Evolutionary conservation across 2,113 vertebrate genomes (phyloP).

Genomic region (Camarhynchus parvulus): DNA sequence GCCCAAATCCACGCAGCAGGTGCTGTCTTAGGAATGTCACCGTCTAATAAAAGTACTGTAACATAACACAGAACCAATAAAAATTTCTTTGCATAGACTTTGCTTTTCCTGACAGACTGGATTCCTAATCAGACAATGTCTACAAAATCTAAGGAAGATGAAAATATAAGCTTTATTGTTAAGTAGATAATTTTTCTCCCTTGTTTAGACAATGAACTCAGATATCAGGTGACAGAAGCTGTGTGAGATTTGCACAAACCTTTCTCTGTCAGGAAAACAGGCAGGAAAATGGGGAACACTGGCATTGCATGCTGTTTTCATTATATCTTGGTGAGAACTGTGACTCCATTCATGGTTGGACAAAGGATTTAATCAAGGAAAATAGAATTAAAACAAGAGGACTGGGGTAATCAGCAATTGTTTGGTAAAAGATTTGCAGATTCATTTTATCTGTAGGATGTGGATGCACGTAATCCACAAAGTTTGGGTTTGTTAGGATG

Average conservation of each 20-base stretch:
- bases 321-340: background rate
- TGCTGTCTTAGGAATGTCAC: constrained; percentile 75
- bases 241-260: background rate
- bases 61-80: constrained; percentile 72
- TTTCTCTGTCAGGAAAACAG: background rate
- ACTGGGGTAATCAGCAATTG: background rate
- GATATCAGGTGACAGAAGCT: constrained; percentile 25
- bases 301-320: background rate
- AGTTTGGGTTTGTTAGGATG: background rate
- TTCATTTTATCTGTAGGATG: background rate
- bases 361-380: background rate
- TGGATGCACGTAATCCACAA: background rate
- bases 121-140: constrained; percentile 64
- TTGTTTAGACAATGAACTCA: constrained; percentile 35
- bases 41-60: constrained; percentile 72
- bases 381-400: constrained; percentile 2
- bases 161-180: constrained; percentile 36
- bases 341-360: background rate
- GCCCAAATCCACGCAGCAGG: constrained; percentile 73
- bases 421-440: background rate
- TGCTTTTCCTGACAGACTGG: constrained; percentile 63
- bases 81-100: constrained; percentile 53
- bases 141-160: constrained; percentile 25
- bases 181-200: background rate
- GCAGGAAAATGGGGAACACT: background rate